Evolutionary conservation across 2,888 invertebrate genomes (phyloP), one percentile per base, ranked within the genome.

Genomic region (Diarsia dahlii): DNA sequence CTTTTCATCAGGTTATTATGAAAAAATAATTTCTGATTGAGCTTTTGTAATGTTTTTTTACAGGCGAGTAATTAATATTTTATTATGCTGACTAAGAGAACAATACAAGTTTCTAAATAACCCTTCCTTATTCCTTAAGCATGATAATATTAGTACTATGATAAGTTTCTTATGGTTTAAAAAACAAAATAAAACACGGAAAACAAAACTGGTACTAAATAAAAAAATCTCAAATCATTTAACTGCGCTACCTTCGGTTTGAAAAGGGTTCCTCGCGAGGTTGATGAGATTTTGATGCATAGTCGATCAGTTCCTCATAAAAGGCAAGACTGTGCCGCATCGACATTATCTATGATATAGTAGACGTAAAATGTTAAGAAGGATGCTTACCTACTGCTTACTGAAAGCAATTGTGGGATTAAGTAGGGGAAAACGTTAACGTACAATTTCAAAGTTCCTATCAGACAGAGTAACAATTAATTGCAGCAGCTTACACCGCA

Each of bases 1-100:
- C 60, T 73, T 56, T 74, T 71, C 45, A 70, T 64, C 23, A 34
- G 23, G 39, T 52, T 54, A 66, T 71, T 70, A 3, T 23, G 18
- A 62, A 77, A 71, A 68, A 50, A 18, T 2, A 15, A 15, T 52
- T 20, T n/a, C 46, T 9, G 23, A 34, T 3, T 34, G n/a, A 39
- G 6, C 9, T 67, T 52, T 65, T 18, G 13, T 56, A 18, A 10
- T 9, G 1, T 45, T 62, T 52, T 50, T 71, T 64, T 34, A 12
- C 39, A 52, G 13, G 3, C 13, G 1, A 46, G 4, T 52, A 34
- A 58, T 28, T 46, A n/a, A 39, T 56, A 39, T 18, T 18, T 39
- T 13, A n/a, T 15, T 13, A 10, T 28, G 9, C 2, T 10, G 0
- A 9, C 12, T 8, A 60, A 23, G 3, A 23, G 3, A 46, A n/a